These are phyloP conservation scores for Hirtodrosophila histrioides DNA, from an alignment of 2,888 invertebrate species.

Conservation along the genomic window DNA sequence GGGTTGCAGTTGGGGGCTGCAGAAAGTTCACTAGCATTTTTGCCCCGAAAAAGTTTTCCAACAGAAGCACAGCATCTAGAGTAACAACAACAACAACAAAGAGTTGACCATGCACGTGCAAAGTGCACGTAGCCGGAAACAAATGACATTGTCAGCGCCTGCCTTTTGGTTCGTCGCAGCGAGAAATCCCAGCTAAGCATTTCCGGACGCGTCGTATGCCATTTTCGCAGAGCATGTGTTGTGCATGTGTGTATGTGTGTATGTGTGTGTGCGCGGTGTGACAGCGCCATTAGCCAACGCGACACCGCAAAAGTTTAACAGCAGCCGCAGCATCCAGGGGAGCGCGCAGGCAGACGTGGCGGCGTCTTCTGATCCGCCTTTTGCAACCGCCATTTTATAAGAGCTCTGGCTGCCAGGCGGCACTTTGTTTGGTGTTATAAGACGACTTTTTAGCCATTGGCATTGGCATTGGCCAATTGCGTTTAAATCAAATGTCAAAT, in stretches of 20 bases:
- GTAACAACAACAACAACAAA: constrained; percentile 8
- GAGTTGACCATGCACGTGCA: constrained; percentile 59
- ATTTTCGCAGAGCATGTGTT: constrained; percentile 15
- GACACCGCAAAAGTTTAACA: too few species aligned
- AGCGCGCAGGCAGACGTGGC: too few species aligned
- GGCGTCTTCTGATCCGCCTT: constrained; percentile 15
- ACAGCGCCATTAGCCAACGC: too few species aligned
- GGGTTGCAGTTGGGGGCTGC: constrained; percentile 27
- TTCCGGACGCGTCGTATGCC: constrained; percentile 61
- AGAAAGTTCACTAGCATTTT: constrained; percentile 38
- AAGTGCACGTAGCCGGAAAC: constrained; percentile 75
- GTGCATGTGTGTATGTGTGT: constrained; percentile 8
- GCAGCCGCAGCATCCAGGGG: too few species aligned
- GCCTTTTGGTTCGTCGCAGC: constrained; percentile 32
- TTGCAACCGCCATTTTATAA: constrained; percentile 62
- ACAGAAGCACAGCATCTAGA: constrained; percentile 12
- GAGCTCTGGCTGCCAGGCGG: constrained; percentile 39
- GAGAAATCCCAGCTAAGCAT: constrained; percentile 76
- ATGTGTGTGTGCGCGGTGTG: constrained; percentile 15
- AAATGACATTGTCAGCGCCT: constrained; percentile 74
- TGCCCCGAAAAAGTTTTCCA: constrained; percentile 14
- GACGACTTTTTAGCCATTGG: constrained; percentile 27
- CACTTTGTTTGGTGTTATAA: background rate
- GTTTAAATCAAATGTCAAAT: constrained; percentile 42
- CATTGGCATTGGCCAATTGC: constrained; percentile 22